phyloP scores from a whole-genome alignment of 2,888 invertebrate species.

The Nomada lathburiana region DNA sequence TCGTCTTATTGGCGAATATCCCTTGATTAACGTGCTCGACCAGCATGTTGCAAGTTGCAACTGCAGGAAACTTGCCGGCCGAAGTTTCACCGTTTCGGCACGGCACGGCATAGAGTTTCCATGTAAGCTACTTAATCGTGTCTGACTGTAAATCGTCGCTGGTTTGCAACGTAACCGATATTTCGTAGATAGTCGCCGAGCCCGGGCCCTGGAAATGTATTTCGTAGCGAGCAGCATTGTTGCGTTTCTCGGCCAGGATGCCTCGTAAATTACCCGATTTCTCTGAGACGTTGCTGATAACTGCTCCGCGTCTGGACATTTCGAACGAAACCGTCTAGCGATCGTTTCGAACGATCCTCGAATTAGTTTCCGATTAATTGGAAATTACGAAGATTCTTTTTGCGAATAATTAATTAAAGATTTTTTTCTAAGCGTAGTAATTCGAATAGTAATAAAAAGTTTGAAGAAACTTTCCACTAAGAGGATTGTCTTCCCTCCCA shows the following conservation, averaged over 20 bases:
- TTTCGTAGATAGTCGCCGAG: constrained; percentile 60
- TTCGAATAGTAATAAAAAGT: no score
- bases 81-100: constrained; percentile 56
- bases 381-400: background rate
- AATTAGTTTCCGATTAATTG: constrained; percentile 24
- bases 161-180: constrained; percentile 63
- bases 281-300: constrained; percentile 34
- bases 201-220: constrained; percentile 39
- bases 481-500: no score
- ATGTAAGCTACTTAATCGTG: constrained; percentile 72
- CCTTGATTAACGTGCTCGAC: constrained; percentile 63
- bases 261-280: constrained; percentile 53
- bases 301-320: constrained; percentile 6
- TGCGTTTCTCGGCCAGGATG: constrained; percentile 13
- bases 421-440: no score
- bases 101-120: constrained; percentile 44
- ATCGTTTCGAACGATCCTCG: background rate
- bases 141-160: constrained; percentile 67
- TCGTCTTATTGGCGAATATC: constrained; percentile 53
- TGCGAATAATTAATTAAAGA: no score
- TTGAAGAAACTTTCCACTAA: no score
- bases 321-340: constrained; percentile 14
- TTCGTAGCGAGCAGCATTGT: constrained; percentile 48
- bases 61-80: constrained; percentile 52
- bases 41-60: constrained; percentile 42